These are phyloP conservation scores for Cephus runcator DNA, from an alignment of 2,888 invertebrate genomes.

Conservation along the genomic window DNA sequence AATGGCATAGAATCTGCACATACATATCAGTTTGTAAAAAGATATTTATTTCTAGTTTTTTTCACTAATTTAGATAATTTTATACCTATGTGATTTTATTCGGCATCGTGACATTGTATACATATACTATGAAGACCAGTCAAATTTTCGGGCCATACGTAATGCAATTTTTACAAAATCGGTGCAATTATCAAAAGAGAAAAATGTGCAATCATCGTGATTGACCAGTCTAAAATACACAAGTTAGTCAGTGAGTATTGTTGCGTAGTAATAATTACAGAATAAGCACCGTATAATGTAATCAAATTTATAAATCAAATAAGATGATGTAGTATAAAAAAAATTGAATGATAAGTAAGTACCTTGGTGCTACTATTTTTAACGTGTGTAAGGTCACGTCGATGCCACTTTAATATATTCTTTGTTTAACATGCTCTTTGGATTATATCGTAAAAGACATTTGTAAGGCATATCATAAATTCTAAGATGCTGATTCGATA, in stretches of 20 bases:
- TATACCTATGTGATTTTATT: background rate
- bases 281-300: background rate
- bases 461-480: background rate
- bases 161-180: too few species aligned
- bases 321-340: background rate
- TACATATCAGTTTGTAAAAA: background rate
- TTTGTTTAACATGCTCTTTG: background rate
- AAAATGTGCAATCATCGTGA: background rate
- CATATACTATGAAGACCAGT: background rate
- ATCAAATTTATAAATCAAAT: background rate
- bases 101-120: background rate
- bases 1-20: background rate
- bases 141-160: too few species aligned
- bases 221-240: background rate
- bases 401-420: background rate
- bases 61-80: conserved; percentile 1
- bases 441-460: background rate
- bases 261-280: background rate
- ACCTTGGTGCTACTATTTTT: background rate
- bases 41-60: background rate
- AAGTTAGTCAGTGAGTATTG: background rate
- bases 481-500: background rate
- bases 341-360: background rate
- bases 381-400: background rate
- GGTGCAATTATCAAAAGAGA: too few species aligned